Conservation (phyloP, 1,140 invertebrate genomes). For the Calycopis cecrops region DNA sequence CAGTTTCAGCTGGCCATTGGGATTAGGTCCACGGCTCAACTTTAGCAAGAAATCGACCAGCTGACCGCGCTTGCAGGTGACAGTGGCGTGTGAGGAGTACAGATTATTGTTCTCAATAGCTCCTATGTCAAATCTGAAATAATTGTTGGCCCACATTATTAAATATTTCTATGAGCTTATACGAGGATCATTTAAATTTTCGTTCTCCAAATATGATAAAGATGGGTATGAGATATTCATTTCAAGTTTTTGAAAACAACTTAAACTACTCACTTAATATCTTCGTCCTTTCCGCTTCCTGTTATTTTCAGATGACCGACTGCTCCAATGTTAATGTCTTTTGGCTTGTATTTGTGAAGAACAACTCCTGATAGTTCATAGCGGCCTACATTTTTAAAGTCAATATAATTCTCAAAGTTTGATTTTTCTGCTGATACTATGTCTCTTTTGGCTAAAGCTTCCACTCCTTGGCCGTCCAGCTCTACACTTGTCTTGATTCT, state of each 20-base stretch:
- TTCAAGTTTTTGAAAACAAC: too few relatives aligned
- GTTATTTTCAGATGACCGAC: constrained; percentile 56
- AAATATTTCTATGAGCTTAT: too few relatives aligned
- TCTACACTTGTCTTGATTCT: constrained; percentile 75
- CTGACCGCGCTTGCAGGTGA: constrained; percentile 68
- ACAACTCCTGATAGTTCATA: constrained; percentile 78
- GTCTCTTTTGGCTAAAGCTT: constrained; percentile 75
- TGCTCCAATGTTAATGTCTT: constrained; percentile 75
- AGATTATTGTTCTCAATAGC: constrained; percentile 68
- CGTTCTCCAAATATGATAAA: too few relatives aligned
- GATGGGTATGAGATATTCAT: constrained; percentile 14
- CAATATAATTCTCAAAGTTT: constrained; percentile 77
- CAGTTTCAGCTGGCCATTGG: constrained; percentile 72
- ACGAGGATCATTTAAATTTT: too few relatives aligned
- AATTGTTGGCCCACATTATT: neutral
- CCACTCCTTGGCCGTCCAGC: constrained; percentile 76
- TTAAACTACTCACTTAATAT: constrained; percentile 71
- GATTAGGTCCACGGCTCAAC: constrained; percentile 46
- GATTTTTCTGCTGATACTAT: constrained; percentile 75
- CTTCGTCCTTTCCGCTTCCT: constrained; percentile 66
- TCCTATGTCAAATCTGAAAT: constrained; percentile 72
- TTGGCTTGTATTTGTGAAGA: constrained; percentile 68
- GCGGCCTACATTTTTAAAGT: constrained; percentile 78
- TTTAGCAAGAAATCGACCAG: constrained; percentile 76
- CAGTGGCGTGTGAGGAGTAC: constrained; percentile 71